These are phyloP conservation scores for Cyphotilapia sp. DNA, from an alignment of 2,113 vertebrate genomes.

Conservation along the genomic window DNA sequence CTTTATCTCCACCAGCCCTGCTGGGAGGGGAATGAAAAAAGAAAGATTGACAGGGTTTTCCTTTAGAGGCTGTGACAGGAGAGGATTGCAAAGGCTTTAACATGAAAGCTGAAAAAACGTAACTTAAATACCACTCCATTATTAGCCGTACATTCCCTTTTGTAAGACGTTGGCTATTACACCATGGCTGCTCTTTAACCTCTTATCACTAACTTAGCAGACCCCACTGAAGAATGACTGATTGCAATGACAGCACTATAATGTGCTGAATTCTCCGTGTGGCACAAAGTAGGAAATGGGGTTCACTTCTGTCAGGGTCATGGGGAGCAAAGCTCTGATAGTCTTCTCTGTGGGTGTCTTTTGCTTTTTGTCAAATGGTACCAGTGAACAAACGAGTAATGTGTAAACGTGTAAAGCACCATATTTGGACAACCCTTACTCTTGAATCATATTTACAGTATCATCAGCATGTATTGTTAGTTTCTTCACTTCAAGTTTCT, in stretches of 20 bases:
- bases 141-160: background rate
- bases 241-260: slow-evolving; percentile 1
- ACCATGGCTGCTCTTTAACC: background rate
- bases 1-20: slow-evolving; percentile 38
- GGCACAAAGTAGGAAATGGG: slow-evolving; percentile 13
- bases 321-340: background rate
- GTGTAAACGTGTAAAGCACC: background rate
- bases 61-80: slow-evolving; percentile 4
- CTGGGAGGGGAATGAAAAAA: slow-evolving; percentile 26
- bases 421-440: background rate
- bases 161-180: background rate
- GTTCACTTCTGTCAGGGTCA: background rate
- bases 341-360: background rate
- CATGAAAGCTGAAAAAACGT: slow-evolving; percentile 3
- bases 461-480: background rate
- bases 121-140: background rate
- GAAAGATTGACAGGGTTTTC: background rate
- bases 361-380: background rate
- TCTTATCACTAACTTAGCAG: slow-evolving; percentile 51
- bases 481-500: background rate
- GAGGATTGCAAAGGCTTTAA: background rate
- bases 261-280: slow-evolving; percentile 10
- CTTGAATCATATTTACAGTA: background rate
- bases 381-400: background rate
- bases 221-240: background rate